Percentiles rank a stretch among this genome's conserved stretches.
phyloP scores from a whole-genome alignment of 1,140 invertebrate genomes.

The Drosophila dunni region DNA sequence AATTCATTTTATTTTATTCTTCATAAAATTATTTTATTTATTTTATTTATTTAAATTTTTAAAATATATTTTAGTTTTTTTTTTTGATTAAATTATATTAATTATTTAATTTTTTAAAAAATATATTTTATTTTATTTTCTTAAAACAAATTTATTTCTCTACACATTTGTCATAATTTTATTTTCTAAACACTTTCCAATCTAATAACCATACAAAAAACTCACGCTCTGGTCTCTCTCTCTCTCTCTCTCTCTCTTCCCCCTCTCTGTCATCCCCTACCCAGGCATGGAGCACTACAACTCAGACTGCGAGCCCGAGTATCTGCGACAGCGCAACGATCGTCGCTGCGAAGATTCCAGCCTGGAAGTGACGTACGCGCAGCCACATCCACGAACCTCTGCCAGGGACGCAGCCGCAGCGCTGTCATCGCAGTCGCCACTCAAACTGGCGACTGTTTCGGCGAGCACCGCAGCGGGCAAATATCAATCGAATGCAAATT shows the following conservation, averaged over 20 bases:
- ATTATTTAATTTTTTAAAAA: too few species aligned
- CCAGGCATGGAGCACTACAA: conserved; percentile 87
- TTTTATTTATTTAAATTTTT: too few species aligned
- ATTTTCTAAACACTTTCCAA: too few species aligned
- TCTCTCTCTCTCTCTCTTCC: background rate
- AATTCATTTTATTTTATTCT: too few species aligned
- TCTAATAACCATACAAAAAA: too few species aligned
- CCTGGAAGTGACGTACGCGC: conserved; percentile 67
- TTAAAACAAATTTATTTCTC: too few species aligned
- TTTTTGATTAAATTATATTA: too few species aligned
- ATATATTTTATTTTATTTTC: too few species aligned
- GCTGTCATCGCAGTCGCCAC: conserved; percentile 75
- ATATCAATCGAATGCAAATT: conserved; percentile 74
- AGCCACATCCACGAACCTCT: conserved; percentile 57
- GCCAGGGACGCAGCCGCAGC: conserved; percentile 36
- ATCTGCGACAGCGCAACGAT: conserved; percentile 85
- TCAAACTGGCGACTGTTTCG: conserved; percentile 59
- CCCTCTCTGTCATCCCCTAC: conserved; percentile 16
- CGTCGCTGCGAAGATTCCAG: conserved; percentile 47
- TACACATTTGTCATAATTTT: too few species aligned
- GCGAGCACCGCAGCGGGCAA: conserved; percentile 48
- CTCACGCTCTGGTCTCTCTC: background rate
- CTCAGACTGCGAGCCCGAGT: conserved; percentile 86
- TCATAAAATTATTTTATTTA: too few species aligned
- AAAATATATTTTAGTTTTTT: too few species aligned